Evolutionary conservation across 1,140 invertebrate species (phyloP).

Genomic region (Pteromalus puparum): DNA sequence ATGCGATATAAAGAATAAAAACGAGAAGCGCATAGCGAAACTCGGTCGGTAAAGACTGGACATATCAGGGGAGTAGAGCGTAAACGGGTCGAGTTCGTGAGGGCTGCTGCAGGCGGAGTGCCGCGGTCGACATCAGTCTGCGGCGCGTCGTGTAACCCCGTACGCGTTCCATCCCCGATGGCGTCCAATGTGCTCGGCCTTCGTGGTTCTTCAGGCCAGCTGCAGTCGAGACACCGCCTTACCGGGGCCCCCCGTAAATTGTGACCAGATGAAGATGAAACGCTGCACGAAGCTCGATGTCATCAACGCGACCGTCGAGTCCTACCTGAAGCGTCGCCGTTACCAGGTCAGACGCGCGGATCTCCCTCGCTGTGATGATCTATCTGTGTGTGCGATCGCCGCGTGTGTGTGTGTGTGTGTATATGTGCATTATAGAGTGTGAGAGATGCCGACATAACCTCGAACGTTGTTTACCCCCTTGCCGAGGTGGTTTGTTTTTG

Average conservation of each 20-base stretch:
- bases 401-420: neutral
- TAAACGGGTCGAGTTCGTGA: neutral
- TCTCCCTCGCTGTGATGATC: neutral
- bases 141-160: neutral
- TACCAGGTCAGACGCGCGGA: slow-evolving; percentile 67
- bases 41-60: too few species aligned
- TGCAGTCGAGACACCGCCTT: slow-evolving; percentile 33
- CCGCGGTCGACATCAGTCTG: neutral
- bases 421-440: neutral
- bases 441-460: slow-evolving; percentile 59
- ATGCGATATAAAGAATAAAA: too few species aligned
- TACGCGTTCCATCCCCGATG: slow-evolving; percentile 47
- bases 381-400: neutral
- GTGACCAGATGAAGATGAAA: slow-evolving; percentile 72
- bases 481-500: neutral
- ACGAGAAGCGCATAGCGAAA: too few species aligned
- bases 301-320: slow-evolving; percentile 73
- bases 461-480: slow-evolving; percentile 60
- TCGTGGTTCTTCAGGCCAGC: slow-evolving; percentile 27
- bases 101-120: neutral
- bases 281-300: slow-evolving; percentile 68
- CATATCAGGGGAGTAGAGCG: too few species aligned
- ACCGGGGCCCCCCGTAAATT: slow-evolving; percentile 1
- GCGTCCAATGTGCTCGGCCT: slow-evolving; percentile 56
- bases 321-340: slow-evolving; percentile 73